These are phyloP conservation scores for Hoplodrina blanda DNA, from an alignment of 2,888 invertebrate genomes.

Conservation along the genomic window DNA sequence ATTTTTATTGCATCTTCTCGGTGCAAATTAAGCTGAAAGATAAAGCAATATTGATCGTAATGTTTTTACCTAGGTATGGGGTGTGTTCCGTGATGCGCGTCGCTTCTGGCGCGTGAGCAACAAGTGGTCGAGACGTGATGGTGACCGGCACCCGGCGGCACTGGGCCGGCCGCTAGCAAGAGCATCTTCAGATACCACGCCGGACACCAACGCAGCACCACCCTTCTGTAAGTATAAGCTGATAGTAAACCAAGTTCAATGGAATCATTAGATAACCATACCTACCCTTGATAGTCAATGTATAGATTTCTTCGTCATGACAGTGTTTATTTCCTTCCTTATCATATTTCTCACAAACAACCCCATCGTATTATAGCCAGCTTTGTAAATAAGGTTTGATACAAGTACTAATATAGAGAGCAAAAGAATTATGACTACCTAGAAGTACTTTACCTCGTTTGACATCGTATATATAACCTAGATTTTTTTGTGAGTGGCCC, in stretches of 20 bases:
- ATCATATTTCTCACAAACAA: not conserved
- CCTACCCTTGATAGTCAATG: not conserved
- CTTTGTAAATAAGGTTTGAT: not conserved
- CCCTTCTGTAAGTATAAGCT: constrained; percentile 73
- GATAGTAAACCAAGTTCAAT: not conserved
- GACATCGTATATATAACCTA: not conserved
- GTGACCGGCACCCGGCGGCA: constrained; percentile 85
- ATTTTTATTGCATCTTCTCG: no score
- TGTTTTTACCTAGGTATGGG: constrained; percentile 91
- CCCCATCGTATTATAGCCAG: not conserved
- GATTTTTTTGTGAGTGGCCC: not conserved
- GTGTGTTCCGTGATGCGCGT: constrained; percentile 94
- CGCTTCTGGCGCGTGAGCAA: constrained; percentile 94
- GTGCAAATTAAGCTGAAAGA: no score
- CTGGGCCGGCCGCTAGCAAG: constrained; percentile 79
- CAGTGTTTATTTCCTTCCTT: not conserved
- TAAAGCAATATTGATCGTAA: not conserved
- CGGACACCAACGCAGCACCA: constrained; percentile 65
- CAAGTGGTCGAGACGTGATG: constrained; percentile 91
- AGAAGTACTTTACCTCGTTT: not conserved
- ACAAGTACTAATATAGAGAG: no score
- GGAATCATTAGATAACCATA: no score
- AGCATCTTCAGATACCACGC: constrained; percentile 78
- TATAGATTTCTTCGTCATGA: not conserved
- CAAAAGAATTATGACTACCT: no score